Evolutionary conservation across 2,113 vertebrate genomes (phyloP).

Genomic region (Ivindomyrus marchei): DNA sequence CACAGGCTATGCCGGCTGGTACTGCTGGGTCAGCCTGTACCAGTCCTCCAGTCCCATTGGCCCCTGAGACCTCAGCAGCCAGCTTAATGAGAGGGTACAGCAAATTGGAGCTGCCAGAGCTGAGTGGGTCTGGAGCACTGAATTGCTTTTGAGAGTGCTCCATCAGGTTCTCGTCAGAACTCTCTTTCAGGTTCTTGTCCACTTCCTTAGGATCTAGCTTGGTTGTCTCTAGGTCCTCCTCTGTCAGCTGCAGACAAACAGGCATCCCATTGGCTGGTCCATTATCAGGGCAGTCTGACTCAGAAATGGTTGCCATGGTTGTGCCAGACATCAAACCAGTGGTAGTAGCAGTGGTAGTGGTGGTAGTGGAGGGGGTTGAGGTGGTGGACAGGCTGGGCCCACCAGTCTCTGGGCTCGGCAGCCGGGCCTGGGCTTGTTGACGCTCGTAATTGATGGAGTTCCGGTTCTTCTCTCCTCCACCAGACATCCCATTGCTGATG

Average conservation of each 20-base stretch:
- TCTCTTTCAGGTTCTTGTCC: slow-evolving; percentile 98
- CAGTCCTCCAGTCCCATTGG: slow-evolving; percentile 41
- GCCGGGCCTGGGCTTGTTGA: slow-evolving; percentile 66
- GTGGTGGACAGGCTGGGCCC: slow-evolving; percentile 77
- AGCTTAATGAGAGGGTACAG: slow-evolving; percentile 96
- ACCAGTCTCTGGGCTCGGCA: slow-evolving; percentile 91
- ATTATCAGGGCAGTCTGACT: slow-evolving; percentile 74
- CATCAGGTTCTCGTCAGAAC: slow-evolving; percentile 98
- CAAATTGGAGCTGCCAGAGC: slow-evolving; percentile 86
- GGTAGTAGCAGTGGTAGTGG: slow-evolving; percentile 80
- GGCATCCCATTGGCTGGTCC: slow-evolving; percentile 61
- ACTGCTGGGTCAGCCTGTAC: slow-evolving; percentile 67
- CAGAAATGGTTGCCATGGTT: slow-evolving; percentile 82
- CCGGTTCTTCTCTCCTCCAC: slow-evolving; percentile 78
- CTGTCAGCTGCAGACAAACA: slow-evolving; percentile 90
- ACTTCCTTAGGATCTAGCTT: slow-evolving; percentile 98
- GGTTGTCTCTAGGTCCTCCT: slow-evolving; percentile 95
- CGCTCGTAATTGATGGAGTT: slow-evolving; percentile 98
- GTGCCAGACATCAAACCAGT: slow-evolving; percentile 85
- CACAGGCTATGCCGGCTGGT: slow-evolving; percentile 38
- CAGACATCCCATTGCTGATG: slow-evolving; percentile 31
- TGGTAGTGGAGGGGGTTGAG: slow-evolving; percentile 50
- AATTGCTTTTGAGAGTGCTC: slow-evolving; percentile 98
- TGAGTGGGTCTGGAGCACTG: slow-evolving; percentile 87
- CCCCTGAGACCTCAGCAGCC: slow-evolving; percentile 77